Evolutionary conservation across 1,140 invertebrate genomes (phyloP), one percentile per base, ranked within the genome.

Genomic region (Drosophila cardini): DNA sequence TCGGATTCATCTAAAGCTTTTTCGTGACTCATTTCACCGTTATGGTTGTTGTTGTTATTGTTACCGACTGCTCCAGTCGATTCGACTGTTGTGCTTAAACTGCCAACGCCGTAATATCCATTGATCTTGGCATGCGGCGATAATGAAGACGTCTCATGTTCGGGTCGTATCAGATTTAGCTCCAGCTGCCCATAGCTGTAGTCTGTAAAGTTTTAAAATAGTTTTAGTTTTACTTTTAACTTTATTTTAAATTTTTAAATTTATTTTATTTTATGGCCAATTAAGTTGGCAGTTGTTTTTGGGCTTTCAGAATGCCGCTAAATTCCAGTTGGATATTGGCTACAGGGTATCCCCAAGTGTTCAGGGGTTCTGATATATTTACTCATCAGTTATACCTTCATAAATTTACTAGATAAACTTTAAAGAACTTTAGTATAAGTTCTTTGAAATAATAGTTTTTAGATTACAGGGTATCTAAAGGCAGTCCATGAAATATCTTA

Each of bases 131-230:
- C 30, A 13, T 78, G 80, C 10, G 52, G 69, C 40, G 55, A 8
- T 45, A 69, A 26, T 9, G 63, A 56, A 16, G 75, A 76, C 4
- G 62, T 68, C 53, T 91, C 79, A 10, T 69, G 73, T 11, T 91
- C 90, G 13, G 86, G 86, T 10, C 84, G 71, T 61, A 91, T 76
- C 2, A 91, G 68, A 67, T 91, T 91, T 7, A 89, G 32, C 45
- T 91, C 90, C 62, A 90, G 61, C 6, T 91, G 83, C 0, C 78
- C 80, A 8, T 91, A 91, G 64, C 42, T 57, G 18, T 72, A 91
- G 42, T 91, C 90, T 91, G 26, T 9, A 5, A 21, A 53, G 50
- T 15, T 10, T 4, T 6, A 21, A 26, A 21, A 9, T 43, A 26
- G 38, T 40, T 40, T 13, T 1, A 40, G 21, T 26, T 26, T 26